phyloP scores from a whole-genome alignment of 2,113 vertebrate genomes.

The Ahaetulla prasina region DNA sequence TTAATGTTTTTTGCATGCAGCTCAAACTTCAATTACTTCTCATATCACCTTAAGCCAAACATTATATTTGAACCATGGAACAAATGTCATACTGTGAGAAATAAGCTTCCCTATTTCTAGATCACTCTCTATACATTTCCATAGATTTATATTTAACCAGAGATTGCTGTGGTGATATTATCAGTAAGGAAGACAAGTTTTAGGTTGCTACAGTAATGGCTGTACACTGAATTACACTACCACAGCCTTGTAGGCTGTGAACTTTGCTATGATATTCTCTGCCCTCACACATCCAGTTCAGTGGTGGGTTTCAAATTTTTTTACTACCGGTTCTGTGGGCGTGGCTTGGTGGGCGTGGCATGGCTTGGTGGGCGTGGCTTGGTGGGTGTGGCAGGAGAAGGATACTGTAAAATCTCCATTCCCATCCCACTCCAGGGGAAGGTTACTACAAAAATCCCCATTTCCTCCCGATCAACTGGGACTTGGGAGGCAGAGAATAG shows the following conservation, averaged over 20 bases:
- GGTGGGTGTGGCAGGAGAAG: too few species aligned
- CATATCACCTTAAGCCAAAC: constrained; percentile 7
- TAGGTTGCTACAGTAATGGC: background rate
- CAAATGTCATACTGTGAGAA: background rate
- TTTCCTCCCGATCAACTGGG: too few species aligned
- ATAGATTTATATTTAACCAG: background rate
- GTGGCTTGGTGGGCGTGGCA: too few species aligned
- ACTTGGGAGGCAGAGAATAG: too few species aligned
- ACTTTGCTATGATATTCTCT: background rate
- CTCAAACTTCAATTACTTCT: constrained; percentile 31
- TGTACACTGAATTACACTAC: background rate
- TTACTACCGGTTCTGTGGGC: too few species aligned
- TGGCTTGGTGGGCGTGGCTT: too few species aligned
- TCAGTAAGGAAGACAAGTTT: background rate
- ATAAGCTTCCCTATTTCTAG: background rate
- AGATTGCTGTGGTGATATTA: background rate
- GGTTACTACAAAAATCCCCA: too few species aligned
- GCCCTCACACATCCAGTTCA: background rate
- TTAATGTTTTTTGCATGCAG: background rate
- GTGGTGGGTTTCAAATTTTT: too few species aligned
- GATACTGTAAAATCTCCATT: too few species aligned
- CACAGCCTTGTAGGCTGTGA: background rate
- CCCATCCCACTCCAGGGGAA: too few species aligned
- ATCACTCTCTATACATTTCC: background rate
- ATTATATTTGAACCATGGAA: background rate